Conservation (phyloP, 2,797 vertebrate species). For the Cossypha caffra region DNA sequence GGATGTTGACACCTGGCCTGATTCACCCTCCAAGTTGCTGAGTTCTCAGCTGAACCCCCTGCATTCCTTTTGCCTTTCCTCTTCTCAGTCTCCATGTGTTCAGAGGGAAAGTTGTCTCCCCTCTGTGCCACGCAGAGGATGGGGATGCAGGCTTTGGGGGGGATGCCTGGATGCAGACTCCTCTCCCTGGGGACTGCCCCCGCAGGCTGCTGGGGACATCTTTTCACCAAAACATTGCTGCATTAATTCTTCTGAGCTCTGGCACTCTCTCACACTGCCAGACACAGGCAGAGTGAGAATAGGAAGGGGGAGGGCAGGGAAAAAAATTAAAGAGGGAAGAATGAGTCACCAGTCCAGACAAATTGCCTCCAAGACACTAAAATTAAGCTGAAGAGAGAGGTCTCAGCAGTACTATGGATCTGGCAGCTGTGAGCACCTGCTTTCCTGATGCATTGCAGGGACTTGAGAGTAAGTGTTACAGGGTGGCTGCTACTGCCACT, state of each 20-base stretch:
- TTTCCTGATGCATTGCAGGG: slow-evolving; percentile 64
- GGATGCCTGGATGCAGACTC: not conserved
- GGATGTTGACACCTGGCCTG: not conserved
- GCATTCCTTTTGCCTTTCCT: not conserved
- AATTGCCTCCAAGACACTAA: slow-evolving; percentile 63
- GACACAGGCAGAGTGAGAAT: not conserved
- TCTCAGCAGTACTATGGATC: slow-evolving; percentile 25
- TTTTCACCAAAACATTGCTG: not conserved
- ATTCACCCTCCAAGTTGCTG: not conserved
- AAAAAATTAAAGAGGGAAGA: not conserved
- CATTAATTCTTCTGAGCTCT: not conserved
- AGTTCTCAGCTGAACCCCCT: not conserved
- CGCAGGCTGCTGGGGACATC: not conserved
- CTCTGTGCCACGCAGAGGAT: rapidly evolving
- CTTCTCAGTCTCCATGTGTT: not conserved
- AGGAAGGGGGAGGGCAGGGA: not conserved
- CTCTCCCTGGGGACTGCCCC: rapidly evolving
- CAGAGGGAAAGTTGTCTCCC: not conserved
- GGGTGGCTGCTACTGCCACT: not conserved
- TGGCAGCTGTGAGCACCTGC: slow-evolving; percentile 49
- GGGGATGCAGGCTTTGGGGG: not conserved
- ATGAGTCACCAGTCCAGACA: slow-evolving; percentile 69
- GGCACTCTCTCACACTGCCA: not conserved
- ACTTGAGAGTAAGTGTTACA: not conserved
- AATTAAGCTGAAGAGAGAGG: slow-evolving; percentile 58